phyloP scores from a whole-genome alignment of 1,140 invertebrate species.

The Trissolcus basalis region DNA sequence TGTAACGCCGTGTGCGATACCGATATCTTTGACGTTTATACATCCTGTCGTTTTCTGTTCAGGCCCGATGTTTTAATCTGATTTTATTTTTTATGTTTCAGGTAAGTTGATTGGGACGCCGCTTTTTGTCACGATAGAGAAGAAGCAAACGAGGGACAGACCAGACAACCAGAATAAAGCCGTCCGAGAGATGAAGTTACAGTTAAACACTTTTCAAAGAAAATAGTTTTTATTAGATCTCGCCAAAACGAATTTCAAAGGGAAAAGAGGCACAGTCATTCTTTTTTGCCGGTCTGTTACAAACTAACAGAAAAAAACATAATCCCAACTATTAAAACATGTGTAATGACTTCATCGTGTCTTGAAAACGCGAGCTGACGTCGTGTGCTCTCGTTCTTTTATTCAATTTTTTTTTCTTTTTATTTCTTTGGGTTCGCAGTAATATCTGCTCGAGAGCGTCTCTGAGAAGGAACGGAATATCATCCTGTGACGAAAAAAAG shows the following conservation, averaged over 20 bases:
- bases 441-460: constrained; percentile 8
- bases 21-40: constrained; percentile 4
- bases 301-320: no score
- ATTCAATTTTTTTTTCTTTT: not conserved
- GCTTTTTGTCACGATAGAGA: constrained; percentile 4
- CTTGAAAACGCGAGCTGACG: no score
- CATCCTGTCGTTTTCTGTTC: constrained; percentile 12
- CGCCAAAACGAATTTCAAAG: no score
- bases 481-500: constrained; percentile 22
- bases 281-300: no score
- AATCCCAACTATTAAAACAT: no score
- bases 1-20: constrained; percentile 35
- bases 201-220: not conserved
- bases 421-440: constrained; percentile 8
- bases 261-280: no score
- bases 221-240: not conserved
- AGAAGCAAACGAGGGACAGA: not conserved
- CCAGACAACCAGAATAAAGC: not conserved
- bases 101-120: constrained; percentile 39
- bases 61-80: constrained; percentile 10
- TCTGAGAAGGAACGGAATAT: constrained; percentile 29
- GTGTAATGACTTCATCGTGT: not conserved
- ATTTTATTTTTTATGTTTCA: constrained; percentile 49
- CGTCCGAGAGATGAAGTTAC: constrained; percentile 4
- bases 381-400: no score